Percentiles rank a stretch among this genome's conserved stretches.
phyloP scores from a whole-genome alignment of 1,140 invertebrate species.

The Tyrophagus putrescentiae region DNA sequence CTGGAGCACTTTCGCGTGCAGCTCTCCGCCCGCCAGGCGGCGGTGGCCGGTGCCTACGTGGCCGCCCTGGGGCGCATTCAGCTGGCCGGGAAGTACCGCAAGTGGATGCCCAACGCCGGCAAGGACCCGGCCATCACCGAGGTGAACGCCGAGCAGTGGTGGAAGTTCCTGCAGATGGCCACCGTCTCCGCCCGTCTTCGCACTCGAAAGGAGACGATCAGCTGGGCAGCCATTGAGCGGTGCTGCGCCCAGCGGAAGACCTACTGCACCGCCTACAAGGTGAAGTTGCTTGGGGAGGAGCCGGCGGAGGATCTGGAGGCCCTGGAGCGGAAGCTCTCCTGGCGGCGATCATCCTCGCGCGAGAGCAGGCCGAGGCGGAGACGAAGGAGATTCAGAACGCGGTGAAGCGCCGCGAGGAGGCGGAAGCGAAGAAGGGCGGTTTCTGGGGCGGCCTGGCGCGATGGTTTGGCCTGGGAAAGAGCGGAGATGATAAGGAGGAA shows the following conservation, averaged over 20 bases:
- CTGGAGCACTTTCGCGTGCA: conserved; percentile 67
- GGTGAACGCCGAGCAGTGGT: too few species aligned
- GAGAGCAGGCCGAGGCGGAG: conserved; percentile 76
- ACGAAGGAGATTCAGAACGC: conserved; percentile 41
- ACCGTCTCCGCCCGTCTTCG: conserved; percentile 65
- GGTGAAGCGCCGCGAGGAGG: conserved; percentile 44
- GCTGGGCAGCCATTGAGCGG: conserved; percentile 71
- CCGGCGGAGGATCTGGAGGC: conserved; percentile 29
- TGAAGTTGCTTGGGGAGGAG: conserved; percentile 53
- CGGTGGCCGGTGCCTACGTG: too few species aligned
- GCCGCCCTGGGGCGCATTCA: too few species aligned
- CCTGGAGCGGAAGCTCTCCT: conserved; percentile 68
- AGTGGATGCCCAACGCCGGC: too few species aligned
- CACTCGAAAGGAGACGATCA: conserved; percentile 62
- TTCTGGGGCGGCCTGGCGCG: conserved; percentile 50
- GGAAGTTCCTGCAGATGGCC: conserved; percentile 75
- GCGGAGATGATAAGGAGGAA: conserved; percentile 39
- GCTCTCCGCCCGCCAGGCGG: conserved; percentile 37
- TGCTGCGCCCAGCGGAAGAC: conserved; percentile 57
- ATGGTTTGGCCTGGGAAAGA: conserved; percentile 31
- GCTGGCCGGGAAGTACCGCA: too few species aligned
- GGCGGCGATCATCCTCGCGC: conserved; percentile 75
- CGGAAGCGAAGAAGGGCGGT: conserved; percentile 45
- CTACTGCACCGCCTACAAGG: conserved; percentile 58
- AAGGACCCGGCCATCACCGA: too few species aligned